Conservation (phyloP, 2,888 invertebrate species). For the Pseudanteris insignis region DNA sequence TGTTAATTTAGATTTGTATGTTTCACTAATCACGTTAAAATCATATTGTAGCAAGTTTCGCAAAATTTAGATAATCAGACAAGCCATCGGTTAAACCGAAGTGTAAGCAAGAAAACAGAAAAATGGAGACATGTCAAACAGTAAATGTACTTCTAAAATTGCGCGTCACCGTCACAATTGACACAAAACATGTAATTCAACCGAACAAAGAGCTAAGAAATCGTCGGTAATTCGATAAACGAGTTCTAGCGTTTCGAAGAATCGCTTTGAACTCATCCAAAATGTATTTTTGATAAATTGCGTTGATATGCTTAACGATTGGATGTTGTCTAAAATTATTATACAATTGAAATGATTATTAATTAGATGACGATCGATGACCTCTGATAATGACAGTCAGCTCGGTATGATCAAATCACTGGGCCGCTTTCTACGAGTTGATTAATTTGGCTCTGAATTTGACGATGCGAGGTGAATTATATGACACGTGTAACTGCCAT, state of each 20-base stretch:
- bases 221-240: conserved; percentile 30
- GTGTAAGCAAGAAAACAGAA: conserved; percentile 4
- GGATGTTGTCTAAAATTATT: conserved; percentile 40
- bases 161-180: conserved; percentile 20
- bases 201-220: conserved; percentile 21
- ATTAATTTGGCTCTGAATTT: conserved; percentile 14
- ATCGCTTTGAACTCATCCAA: conserved; percentile 27
- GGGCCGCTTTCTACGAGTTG: conserved; percentile 22
- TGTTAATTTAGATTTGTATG: conserved; percentile 26
- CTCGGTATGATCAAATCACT: conserved; percentile 39
- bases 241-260: conserved; percentile 38
- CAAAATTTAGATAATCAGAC: conserved; percentile 11
- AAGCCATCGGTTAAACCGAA: conserved; percentile 41
- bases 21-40: conserved; percentile 9
- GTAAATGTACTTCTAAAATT: conserved; percentile 10
- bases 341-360: conserved; percentile 21
- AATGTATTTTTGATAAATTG: conserved; percentile 58
- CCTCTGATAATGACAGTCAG: conserved; percentile 19
- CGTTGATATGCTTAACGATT: conserved; percentile 43
- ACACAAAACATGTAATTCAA: conserved; percentile 14
- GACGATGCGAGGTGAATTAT: neutral
- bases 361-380: conserved; percentile 18
- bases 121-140: neutral
- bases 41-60: conserved; percentile 9
- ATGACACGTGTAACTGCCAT: conserved; percentile 17